These are phyloP conservation scores for Temnopleurus reevesii DNA, from an alignment of 53 echinoderm and acorn worm species.

Conservation along the genomic window DNA sequence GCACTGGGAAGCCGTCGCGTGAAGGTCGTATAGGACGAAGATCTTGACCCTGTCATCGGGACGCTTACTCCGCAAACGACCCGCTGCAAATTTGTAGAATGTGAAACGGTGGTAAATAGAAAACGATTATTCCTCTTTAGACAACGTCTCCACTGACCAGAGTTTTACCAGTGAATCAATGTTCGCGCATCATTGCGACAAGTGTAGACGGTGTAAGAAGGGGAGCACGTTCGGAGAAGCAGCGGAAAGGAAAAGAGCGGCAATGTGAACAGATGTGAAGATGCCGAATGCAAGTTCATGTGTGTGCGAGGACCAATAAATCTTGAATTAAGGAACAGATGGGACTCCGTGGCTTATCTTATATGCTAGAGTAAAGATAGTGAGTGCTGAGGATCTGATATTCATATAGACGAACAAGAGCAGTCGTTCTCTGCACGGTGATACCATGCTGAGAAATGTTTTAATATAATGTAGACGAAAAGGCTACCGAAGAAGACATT, in stretches of 20 bases:
- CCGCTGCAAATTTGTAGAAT: constrained; percentile 15
- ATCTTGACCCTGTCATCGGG: constrained; percentile 10
- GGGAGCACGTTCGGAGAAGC: too few species aligned
- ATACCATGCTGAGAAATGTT: background rate
- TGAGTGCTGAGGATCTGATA: constrained; percentile 10
- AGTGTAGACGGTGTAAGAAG: too few species aligned
- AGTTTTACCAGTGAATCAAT: background rate
- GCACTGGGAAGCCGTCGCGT: background rate
- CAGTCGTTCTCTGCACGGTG: background rate
- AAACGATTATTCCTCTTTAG: background rate
- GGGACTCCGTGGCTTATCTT: background rate
- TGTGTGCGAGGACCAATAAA: constrained; percentile 14
- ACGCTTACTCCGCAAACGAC: constrained; percentile 9
- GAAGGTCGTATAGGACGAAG: background rate
- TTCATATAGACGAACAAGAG: constrained; percentile 10
- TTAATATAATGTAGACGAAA: background rate
- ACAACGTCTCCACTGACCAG: background rate
- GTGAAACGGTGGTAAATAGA: constrained; percentile 7
- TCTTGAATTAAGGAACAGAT: constrained; percentile 40
- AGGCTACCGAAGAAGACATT: background rate
- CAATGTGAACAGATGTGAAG: constrained; percentile 18
- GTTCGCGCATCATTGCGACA: too few species aligned
- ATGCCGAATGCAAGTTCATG: constrained; percentile 5
- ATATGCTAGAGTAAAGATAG: constrained; percentile 25
- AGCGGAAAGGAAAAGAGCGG: background rate